Evolutionary conservation across 2,888 invertebrate genomes (phyloP).

Genomic region (Strigamia crassipes): DNA sequence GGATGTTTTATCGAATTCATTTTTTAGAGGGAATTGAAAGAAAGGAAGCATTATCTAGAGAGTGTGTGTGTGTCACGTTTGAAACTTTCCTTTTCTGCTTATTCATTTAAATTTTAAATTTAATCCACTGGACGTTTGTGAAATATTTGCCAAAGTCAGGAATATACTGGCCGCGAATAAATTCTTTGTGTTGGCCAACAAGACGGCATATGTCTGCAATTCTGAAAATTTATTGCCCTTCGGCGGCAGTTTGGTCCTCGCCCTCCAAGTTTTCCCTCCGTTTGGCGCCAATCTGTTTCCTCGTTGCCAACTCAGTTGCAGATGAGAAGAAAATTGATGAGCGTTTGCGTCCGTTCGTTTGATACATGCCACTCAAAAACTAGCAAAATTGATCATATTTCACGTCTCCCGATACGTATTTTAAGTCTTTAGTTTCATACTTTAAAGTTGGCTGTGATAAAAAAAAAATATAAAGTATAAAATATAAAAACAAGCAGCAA

Average conservation of each 20-base stretch:
- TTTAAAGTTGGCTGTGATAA: background rate
- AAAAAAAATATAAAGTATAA: no score
- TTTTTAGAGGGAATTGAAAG: background rate
- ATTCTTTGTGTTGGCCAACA: constrained; percentile 24
- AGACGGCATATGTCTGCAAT: constrained; percentile 11
- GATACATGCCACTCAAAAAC: constrained; percentile 4
- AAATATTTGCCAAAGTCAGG: background rate
- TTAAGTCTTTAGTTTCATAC: constrained; percentile 19
- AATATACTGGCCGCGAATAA: background rate
- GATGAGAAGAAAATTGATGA: constrained; percentile 30
- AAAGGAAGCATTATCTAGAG: background rate
- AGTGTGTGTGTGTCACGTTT: background rate
- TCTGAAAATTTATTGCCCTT: constrained; percentile 20
- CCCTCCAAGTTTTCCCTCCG: constrained; percentile 16
- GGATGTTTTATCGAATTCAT: constrained; percentile 29
- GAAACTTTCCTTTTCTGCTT: background rate
- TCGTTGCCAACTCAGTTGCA: constrained; percentile 37
- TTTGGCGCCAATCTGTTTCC: constrained; percentile 40
- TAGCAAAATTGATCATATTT: constrained; percentile 10
- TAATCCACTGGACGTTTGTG: background rate
- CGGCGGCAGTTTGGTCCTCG: constrained; percentile 19
- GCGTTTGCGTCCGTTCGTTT: background rate
- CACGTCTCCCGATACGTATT: background rate
- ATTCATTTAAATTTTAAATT: constrained; percentile 1
- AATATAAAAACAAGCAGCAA: background rate